Evolutionary conservation across 2,888 invertebrate species (phyloP).

Genomic region (Caenorhabditis zanzibari): DNA sequence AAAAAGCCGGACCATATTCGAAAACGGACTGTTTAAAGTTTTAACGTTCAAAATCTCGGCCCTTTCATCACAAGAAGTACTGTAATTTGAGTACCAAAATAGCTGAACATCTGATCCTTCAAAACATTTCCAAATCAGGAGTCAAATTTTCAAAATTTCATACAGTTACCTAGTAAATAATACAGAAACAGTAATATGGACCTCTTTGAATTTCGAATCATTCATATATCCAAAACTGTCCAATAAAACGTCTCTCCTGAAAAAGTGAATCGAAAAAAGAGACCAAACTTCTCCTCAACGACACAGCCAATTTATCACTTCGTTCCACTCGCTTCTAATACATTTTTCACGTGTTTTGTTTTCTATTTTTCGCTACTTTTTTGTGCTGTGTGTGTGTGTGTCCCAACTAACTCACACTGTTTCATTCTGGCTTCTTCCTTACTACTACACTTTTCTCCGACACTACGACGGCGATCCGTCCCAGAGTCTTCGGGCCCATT

Average conservation of each 20-base stretch:
- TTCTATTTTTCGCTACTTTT: constrained; percentile 28
- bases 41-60: too few relatives aligned
- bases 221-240: neutral
- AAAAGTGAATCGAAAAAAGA: neutral
- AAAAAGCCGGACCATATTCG: too few relatives aligned
- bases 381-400: too few relatives aligned
- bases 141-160: too few relatives aligned
- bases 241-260: neutral
- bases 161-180: too few relatives aligned
- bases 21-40: too few relatives aligned
- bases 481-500: constrained; percentile 27
- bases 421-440: constrained; percentile 44
- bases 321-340: constrained; percentile 10
- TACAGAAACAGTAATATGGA: too few relatives aligned
- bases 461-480: constrained; percentile 13
- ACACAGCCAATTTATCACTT: constrained; percentile 4
- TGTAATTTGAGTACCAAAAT: too few relatives aligned
- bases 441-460: constrained; percentile 13
- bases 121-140: too few relatives aligned
- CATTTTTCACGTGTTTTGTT: constrained; percentile 15
- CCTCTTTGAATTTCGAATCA: too few relatives aligned
- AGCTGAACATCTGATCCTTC: too few relatives aligned
- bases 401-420: constrained; percentile 47
- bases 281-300: neutral
- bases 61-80: too few relatives aligned